Evolutionary conservation across 2,888 invertebrate genomes (phyloP).

Genomic region (Philereme vetulata): DNA sequence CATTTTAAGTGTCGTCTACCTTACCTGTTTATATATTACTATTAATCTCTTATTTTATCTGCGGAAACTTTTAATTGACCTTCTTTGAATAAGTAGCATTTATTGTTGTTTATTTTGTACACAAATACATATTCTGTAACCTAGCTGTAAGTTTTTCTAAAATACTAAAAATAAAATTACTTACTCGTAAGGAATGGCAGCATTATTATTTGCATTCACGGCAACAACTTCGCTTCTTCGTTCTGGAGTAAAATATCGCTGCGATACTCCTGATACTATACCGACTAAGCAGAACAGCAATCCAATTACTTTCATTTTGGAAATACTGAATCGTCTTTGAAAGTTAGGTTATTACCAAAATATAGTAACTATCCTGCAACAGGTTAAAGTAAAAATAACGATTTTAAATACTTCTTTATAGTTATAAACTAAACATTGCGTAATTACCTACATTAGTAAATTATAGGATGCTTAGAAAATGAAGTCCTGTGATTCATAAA

Average conservation of each 20-base stretch:
- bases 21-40: too few relatives aligned
- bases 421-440: neutral
- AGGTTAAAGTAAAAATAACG: neutral
- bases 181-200: constrained; percentile 28
- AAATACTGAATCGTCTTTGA: too few relatives aligned
- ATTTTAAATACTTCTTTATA: neutral
- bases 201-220: constrained; percentile 12
- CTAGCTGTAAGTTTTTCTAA: too few relatives aligned
- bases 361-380: too few relatives aligned
- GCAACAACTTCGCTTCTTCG: constrained; percentile 25
- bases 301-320: constrained; percentile 23
- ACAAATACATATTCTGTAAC: too few relatives aligned
- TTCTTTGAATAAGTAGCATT: too few relatives aligned
- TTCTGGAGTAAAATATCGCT: constrained; percentile 40
- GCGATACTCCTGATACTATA: constrained; percentile 19
- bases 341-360: too few relatives aligned
- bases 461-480: constrained; percentile 14
- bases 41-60: too few relatives aligned
- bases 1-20: too few relatives aligned
- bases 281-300: constrained; percentile 18
- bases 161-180: constrained; percentile 14
- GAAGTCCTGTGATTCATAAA: constrained; percentile 22
- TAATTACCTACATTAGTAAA: constrained; percentile 26
- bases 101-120: too few relatives aligned
- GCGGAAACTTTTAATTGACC: too few relatives aligned